phyloP scores from a whole-genome alignment of 2,797 vertebrate genomes.

The Eleutherodactylus coqui region DNA sequence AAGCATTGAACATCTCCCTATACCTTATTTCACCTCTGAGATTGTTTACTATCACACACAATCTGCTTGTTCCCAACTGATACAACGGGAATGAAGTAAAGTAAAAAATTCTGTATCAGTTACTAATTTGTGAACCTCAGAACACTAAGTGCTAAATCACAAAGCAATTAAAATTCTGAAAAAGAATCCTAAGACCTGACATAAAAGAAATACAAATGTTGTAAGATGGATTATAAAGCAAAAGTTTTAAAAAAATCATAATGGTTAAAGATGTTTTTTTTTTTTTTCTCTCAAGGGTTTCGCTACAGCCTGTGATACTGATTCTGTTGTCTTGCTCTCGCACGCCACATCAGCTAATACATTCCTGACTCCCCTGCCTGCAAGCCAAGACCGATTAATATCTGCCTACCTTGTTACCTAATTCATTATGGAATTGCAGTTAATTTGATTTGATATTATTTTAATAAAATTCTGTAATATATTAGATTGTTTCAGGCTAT shows the following conservation, averaged over 20 bases:
- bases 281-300: slow-evolving; percentile 78
- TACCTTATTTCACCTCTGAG: background rate
- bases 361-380: slow-evolving; percentile 83
- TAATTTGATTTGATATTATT: slow-evolving; percentile 99
- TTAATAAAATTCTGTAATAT: slow-evolving; percentile 99
- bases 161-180: slow-evolving; percentile 83
- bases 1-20: background rate
- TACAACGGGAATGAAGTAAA: background rate
- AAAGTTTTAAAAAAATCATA: slow-evolving; percentile 66
- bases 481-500: slow-evolving; percentile 99
- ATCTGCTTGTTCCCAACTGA: background rate
- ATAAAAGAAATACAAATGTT: slow-evolving; percentile 84
- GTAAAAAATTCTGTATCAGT: background rate
- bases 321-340: slow-evolving; percentile 78
- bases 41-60: background rate
- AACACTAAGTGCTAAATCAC: slow-evolving; percentile 46
- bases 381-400: slow-evolving; percentile 97
- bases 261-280: slow-evolving; percentile 68
- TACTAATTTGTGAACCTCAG: slow-evolving; percentile 22
- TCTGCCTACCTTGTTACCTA: slow-evolving; percentile 99
- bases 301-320: slow-evolving; percentile 75
- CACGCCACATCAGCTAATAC: slow-evolving; percentile 89
- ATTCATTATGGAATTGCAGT: slow-evolving; percentile 99
- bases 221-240: slow-evolving; percentile 79
- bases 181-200: slow-evolving; percentile 74